phyloP scores from a whole-genome alignment of 2,888 invertebrate genomes.

The Pedicia rivosa region DNA sequence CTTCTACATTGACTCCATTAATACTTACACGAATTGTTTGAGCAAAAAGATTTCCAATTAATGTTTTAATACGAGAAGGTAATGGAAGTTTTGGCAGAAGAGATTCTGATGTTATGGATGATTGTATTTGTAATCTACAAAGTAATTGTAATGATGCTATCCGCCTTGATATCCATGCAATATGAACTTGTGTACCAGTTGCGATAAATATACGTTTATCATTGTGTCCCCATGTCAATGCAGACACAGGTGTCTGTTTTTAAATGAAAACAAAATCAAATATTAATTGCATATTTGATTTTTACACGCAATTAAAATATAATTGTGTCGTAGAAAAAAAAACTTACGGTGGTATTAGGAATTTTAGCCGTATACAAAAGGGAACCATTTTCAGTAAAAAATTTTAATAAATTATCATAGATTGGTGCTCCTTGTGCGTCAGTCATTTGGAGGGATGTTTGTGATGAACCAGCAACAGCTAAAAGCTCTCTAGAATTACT shows the following conservation, averaged over 20 bases:
- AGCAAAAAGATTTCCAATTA: constrained; percentile 73
- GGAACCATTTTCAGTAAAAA: constrained; percentile 74
- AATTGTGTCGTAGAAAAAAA: neutral
- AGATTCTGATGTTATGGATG: constrained; percentile 54
- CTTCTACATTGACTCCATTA: too few species aligned
- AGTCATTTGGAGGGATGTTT: constrained; percentile 19
- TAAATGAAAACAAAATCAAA: constrained; percentile 15
- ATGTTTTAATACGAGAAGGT: constrained; percentile 71
- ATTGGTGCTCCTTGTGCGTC: constrained; percentile 33
- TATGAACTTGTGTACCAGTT: constrained; percentile 79
- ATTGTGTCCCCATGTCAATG: constrained; percentile 97
- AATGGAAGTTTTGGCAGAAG: constrained; percentile 67
- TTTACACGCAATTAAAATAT: neutral
- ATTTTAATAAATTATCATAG: constrained; percentile 71
- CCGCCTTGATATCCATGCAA: constrained; percentile 82
- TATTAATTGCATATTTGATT: neutral
- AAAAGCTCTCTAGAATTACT: constrained; percentile 84
- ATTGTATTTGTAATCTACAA: constrained; percentile 67
- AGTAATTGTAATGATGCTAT: constrained; percentile 83
- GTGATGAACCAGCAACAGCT: constrained; percentile 72
- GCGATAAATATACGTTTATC: constrained; percentile 89
- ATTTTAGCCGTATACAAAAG: constrained; percentile 66
- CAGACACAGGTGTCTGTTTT: constrained; percentile 63
- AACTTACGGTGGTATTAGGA: constrained; percentile 45
- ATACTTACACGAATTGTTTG: constrained; percentile 83